A percentile compares a stretch with the other conserved stretches of the same genome.
Conservation (phyloP, 64 coral and sea anemone genomes). For the Hydrozoanthus tunicans region DNA sequence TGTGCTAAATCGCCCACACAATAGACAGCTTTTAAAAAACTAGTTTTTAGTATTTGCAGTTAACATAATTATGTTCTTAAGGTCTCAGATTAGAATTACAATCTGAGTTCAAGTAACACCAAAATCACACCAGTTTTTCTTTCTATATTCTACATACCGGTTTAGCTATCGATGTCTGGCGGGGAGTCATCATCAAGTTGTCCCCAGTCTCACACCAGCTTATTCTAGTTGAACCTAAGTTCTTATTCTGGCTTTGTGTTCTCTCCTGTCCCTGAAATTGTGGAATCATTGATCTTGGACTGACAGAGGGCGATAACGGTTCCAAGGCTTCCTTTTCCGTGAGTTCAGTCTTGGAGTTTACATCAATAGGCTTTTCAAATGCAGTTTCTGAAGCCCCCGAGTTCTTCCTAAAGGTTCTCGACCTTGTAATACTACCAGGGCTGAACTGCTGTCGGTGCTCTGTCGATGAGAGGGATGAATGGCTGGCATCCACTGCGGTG, state of each 20-base stretch:
- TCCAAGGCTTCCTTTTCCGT: neutral
- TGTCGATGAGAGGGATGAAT: neutral
- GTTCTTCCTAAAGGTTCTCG: conserved; percentile 36
- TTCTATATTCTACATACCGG: neutral
- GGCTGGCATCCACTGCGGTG: neutral
- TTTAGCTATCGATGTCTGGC: neutral
- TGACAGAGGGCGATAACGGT: neutral
- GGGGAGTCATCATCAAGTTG: neutral
- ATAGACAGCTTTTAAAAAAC: no score
- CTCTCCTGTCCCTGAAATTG: conserved; percentile 15
- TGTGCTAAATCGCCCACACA: no score
- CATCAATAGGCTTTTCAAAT: neutral
- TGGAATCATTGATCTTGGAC: conserved; percentile 18
- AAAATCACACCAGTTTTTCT: neutral
- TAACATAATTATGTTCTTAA: no score
- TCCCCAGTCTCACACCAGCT: conserved; percentile 44
- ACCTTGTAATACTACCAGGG: conserved; percentile 24
- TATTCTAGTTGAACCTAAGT: neutral
- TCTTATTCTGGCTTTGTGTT: neutral
- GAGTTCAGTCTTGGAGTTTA: neutral
- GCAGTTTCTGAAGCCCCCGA: neutral
- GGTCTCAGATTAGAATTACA: no score
- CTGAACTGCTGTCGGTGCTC: conserved; percentile 18
- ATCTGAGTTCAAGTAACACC: no score
- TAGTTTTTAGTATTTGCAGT: no score